Base-by-base conservation (phyloP, 2,888 invertebrate species). In the Lepidochitona cinerea region DNA sequence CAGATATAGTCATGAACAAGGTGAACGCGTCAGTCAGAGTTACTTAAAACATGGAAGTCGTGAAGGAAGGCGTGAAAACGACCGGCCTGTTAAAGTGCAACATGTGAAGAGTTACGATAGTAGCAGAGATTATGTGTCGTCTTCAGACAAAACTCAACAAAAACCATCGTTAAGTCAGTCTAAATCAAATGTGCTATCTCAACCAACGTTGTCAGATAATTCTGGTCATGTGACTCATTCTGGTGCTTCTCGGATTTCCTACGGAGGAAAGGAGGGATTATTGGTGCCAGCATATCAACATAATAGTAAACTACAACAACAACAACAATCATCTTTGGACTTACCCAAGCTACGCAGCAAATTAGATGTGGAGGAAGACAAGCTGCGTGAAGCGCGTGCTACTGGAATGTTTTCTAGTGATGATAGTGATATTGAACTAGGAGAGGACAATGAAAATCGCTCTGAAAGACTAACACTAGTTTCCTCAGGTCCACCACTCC, bases 351-450 rank as follows among this genome's bases (percentile, higher is more conserved):
- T 12, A 12, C 67, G 9, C 29, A 90, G 90, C 78, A 88, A 88
- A 72, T 79, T 91, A 29, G 91, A 91, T 79, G 75, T 86, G 41
- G 85, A 88, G 66, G 89, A 88, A 70, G 74, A 81, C 49, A 84
- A 81, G 41, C 76, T 88, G 64, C 83, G 84, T 32, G 81, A 86
- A 75, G 76, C 83, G 33, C 80, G 88, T 12, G 37, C 76, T 1
- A 81, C 75, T 7, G 81, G 80, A 5, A 76, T 73, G 9, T 81
- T 81, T 52, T 67, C 75, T 52, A 81, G 79, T 35, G 82, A 85
- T 73, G 82, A 85, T 72, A 83, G 83, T 71, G 86, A 87, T 41
- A 83, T 79, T 4, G 85, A 84, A 54, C 83, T 83, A 9, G 85
- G 81, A 65, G 84, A 83, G 69, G 75, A 76, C 49, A 73, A 78